Percentiles rank a stretch among this genome's conserved stretches.
Conservation (phyloP, 2,113 vertebrate genomes). For the Callipepla squamata region DNA sequence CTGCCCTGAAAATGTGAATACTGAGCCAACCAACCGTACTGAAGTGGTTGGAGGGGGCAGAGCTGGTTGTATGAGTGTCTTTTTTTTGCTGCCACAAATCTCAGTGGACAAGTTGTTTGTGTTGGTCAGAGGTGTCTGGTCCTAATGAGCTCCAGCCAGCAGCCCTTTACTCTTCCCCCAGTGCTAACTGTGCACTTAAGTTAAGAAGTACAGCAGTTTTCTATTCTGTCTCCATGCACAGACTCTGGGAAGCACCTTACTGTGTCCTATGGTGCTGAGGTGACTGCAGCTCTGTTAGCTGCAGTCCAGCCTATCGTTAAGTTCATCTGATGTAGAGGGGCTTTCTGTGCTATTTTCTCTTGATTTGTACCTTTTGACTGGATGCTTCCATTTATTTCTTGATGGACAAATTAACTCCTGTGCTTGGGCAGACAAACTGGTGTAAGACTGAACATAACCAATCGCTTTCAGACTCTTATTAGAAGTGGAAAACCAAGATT, state of each 20-base stretch:
- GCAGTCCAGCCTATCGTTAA: neutral
- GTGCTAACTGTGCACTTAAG: neutral
- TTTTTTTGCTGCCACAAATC: neutral
- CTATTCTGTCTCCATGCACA: neutral
- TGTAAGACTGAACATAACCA: neutral
- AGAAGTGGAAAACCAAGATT: neutral
- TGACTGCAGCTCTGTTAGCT: rapidly evolving
- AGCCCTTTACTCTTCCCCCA: neutral
- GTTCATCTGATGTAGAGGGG: neutral
- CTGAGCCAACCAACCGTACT: neutral
- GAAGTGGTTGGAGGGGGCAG: neutral
- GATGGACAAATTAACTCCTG: neutral
- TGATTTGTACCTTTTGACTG: constrained; percentile 16
- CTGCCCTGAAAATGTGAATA: neutral
- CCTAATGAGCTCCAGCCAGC: neutral
- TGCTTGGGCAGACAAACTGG: neutral
- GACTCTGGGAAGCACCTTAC: neutral
- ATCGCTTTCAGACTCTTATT: neutral
- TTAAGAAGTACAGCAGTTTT: neutral
- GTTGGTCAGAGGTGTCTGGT: neutral
- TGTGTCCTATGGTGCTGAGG: neutral
- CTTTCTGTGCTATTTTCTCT: neutral
- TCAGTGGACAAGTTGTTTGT: neutral
- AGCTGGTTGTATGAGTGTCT: neutral
- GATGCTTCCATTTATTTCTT: neutral